Evolutionary conservation across 2,888 invertebrate genomes (phyloP).

Genomic region (Dicranocentrus wangi): DNA sequence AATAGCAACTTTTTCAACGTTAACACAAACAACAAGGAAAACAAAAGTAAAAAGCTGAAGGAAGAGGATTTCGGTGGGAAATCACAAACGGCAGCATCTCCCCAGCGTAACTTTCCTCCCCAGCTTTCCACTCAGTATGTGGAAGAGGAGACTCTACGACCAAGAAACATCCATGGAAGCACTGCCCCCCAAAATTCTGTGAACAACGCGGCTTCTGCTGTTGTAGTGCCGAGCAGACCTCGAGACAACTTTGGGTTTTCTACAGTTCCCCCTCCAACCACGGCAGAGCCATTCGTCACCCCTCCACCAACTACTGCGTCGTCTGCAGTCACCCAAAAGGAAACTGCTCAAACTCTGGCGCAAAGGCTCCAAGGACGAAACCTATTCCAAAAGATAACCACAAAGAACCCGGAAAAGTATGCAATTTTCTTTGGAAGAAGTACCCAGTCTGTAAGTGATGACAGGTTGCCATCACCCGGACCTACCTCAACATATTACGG

Average conservation of each 20-base stretch:
- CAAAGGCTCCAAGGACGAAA: conserved; percentile 20
- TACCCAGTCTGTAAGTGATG: conserved; percentile 36
- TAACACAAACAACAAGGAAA: background rate
- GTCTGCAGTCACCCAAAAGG: conserved; percentile 39
- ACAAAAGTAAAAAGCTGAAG: conserved; percentile 3
- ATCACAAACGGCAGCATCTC: background rate
- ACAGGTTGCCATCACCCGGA: conserved; percentile 42
- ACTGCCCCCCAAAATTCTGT: conserved; percentile 36
- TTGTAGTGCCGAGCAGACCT: background rate
- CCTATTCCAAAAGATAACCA: conserved; percentile 50
- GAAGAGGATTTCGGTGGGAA: conserved; percentile 27
- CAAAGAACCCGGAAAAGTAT: conserved; percentile 57
- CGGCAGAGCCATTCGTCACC: conserved; percentile 54
- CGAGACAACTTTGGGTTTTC: conserved; percentile 60
- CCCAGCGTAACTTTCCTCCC: conserved; percentile 36
- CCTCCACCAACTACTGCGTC: conserved; percentile 28
- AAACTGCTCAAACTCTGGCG: conserved; percentile 49
- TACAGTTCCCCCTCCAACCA: conserved; percentile 61
- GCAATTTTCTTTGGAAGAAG: conserved; percentile 61
- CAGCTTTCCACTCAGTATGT: conserved; percentile 47
- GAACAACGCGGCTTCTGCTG: background rate
- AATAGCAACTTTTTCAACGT: conserved; percentile 39
- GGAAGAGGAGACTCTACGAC: conserved; percentile 46
- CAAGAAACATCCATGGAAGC: conserved; percentile 44
- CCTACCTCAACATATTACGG: conserved; percentile 32